phyloP scores from a whole-genome alignment of 2,113 vertebrate species.

The Petroica traversi region DNA sequence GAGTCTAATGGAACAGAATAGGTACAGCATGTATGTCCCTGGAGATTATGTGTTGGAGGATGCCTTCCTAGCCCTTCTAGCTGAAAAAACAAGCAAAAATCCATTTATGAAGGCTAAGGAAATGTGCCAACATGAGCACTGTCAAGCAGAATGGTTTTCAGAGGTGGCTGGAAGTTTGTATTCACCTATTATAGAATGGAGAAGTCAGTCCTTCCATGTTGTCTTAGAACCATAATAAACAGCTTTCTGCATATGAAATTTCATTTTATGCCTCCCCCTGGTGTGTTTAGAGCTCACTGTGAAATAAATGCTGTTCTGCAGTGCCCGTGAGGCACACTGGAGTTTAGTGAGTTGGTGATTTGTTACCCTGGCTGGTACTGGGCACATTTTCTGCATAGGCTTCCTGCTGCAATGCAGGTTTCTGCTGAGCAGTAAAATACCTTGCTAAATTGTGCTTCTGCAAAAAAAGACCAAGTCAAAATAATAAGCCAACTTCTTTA shows the following conservation, averaged over 20 bases:
- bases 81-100: background rate
- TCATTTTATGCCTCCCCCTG: background rate
- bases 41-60: background rate
- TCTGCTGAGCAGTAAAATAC: background rate
- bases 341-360: background rate
- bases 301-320: background rate
- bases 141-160: background rate
- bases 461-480: background rate
- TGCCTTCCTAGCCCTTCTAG: background rate
- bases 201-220: background rate
- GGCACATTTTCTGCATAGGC: slow-evolving; percentile 1
- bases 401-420: slow-evolving; percentile 55
- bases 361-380: background rate
- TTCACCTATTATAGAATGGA: background rate
- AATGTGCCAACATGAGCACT: background rate
- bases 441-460: background rate
- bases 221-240: background rate
- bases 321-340: background rate
- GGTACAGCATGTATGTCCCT: background rate
- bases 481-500: background rate
- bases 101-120: background rate
- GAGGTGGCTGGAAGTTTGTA: background rate
- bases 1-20: background rate
- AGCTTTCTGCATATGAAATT: background rate
- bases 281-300: background rate